These are phyloP conservation scores for Pantherophis vulpinus DNA, from an alignment of 2,797 vertebrate genomes.

Conservation along the genomic window DNA sequence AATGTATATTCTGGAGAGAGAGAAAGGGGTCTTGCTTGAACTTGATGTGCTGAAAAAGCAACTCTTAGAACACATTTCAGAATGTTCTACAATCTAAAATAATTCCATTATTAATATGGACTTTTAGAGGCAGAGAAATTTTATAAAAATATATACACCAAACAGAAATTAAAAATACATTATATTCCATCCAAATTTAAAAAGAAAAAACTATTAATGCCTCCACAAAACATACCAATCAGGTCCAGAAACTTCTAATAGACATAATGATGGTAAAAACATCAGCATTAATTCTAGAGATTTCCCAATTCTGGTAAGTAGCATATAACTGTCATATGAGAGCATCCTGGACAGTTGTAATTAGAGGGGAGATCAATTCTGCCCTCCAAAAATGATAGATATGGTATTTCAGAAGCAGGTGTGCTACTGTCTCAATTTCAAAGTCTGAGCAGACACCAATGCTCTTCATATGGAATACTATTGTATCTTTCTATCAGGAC, in stretches of 20 bases:
- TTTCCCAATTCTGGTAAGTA: background rate
- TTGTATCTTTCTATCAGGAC: background rate
- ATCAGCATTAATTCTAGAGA: background rate
- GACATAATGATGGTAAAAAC: background rate
- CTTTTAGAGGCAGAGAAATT: background rate
- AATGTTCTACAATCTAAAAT: background rate
- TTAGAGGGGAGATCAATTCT: background rate
- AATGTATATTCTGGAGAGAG: background rate
- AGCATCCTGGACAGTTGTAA: background rate
- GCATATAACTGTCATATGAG: background rate
- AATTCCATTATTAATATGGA: background rate
- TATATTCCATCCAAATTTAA: background rate
- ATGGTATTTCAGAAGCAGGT: background rate
- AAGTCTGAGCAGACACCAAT: background rate
- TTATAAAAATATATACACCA: background rate
- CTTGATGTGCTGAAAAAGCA: background rate
- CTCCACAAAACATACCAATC: background rate
- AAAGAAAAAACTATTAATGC: background rate
- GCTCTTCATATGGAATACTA: background rate
- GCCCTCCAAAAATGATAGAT: background rate
- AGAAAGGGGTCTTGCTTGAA: background rate
- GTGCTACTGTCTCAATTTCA: background rate
- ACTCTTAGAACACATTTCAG: background rate
- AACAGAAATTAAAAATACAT: background rate
- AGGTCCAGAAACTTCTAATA: background rate